Base-by-base conservation (phyloP, 2,888 invertebrate species). In the Lordiphosa fenestrarum region DNA sequence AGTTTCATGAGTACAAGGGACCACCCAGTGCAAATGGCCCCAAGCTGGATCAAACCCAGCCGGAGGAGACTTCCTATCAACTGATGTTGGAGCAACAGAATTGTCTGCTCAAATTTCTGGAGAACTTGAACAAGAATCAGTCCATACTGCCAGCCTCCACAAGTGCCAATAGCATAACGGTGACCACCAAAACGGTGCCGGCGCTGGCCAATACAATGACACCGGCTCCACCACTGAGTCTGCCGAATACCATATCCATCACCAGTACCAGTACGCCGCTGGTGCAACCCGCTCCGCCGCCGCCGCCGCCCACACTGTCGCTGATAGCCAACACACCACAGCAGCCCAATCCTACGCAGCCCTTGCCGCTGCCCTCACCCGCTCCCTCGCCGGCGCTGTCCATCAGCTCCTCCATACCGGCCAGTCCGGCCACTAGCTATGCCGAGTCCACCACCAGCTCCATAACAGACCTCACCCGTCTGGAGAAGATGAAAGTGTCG, bases 1-100 rank as follows among this genome's bases (percentile, higher is more conserved):
- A 98, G 91, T 98, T 98, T 90, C 98, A 98, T 90, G 98, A 98
- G 90, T 96, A 97, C 89, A 96, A 96, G 90, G 97, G 97, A 36
- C 97, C 97, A 25, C 97, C 98, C 67, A 96, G 94, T 90, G 88
- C 96, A 13, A 9, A 3, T 30, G 95, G 95, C 77, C 92, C 92
- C 49, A 88, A 88, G 46, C 91, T 92, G 15, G 92, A 93, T 9
- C 91, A 91, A 9, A 53, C 72, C 25, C 83, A 82, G 47, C 76
- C 87, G 21, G 89, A 89, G 53, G 97, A 97, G 90, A 96, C 96
- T 6, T 95, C 96, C 6, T 98, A 98, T 89, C 96, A 98, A 89
- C 90, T 98, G 72, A 92, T 98, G 53, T 91, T 98, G 65, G 96
- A 98, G 86, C 98, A 98, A 86, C 98, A 98, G 88, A 89, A 89